Conservation (phyloP, 1,140 invertebrate species). For the Diorhabda sublineata region DNA sequence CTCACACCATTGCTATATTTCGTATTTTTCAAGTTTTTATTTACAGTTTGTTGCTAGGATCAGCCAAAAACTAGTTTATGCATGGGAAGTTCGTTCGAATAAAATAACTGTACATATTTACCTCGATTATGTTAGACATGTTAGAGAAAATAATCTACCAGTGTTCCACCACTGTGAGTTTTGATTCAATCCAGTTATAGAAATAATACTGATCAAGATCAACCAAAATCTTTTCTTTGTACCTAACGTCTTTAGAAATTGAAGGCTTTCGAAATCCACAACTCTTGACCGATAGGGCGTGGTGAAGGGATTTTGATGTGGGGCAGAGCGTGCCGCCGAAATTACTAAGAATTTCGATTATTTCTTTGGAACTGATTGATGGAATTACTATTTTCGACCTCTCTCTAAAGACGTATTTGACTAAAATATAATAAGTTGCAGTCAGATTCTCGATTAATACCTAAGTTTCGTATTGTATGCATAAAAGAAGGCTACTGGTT, state of each 20-base stretch:
- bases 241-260: not conserved
- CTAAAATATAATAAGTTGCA: not conserved
- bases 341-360: slow-evolving; percentile 3
- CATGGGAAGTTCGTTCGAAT: not conserved
- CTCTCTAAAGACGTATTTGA: not conserved
- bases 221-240: not conserved
- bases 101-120: not conserved
- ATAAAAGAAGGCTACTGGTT: not conserved
- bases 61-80: not conserved
- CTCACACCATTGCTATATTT: no score
- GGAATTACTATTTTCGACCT: not conserved
- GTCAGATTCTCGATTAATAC: not conserved
- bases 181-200: not conserved
- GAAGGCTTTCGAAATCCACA: not conserved
- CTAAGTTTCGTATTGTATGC: not conserved
- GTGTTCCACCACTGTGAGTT: not conserved
- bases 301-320: not conserved
- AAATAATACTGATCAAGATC: not conserved
- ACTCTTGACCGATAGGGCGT: not conserved
- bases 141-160: not conserved
- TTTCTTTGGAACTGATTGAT: slow-evolving; percentile 1
- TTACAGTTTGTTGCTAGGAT: not conserved
- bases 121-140: not conserved
- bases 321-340: not conserved
- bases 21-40: no score